Evolutionary conservation across 2,888 invertebrate species (phyloP).

Genomic region (Diarsia rubi): DNA sequence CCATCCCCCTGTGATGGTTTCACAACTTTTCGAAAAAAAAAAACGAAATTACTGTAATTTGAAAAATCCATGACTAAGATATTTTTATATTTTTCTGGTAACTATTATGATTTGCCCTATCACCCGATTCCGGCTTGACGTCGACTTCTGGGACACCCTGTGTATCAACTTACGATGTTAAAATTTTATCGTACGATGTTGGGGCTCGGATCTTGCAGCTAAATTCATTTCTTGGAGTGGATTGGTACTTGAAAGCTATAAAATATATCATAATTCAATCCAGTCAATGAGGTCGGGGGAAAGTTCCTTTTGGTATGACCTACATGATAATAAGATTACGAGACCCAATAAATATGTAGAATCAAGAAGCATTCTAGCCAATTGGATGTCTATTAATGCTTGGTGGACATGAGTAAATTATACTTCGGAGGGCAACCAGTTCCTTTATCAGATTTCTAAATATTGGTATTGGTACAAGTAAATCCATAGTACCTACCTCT

Average conservation of each 20-base stretch:
- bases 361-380: background rate
- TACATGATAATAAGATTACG: constrained; percentile 53
- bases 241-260: constrained; percentile 55
- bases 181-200: constrained; percentile 47
- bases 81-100: no score
- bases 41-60: no score
- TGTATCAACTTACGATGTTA: constrained; percentile 41
- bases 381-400: background rate
- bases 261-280: constrained; percentile 67
- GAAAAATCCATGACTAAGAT: no score
- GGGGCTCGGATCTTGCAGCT: constrained; percentile 44
- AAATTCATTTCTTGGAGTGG: constrained; percentile 41
- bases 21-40: no score
- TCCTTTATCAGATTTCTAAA: background rate
- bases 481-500: constrained; percentile 59
- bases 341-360: constrained; percentile 12
- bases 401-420: background rate
- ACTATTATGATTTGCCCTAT: no score
- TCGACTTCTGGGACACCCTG: no score
- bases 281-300: constrained; percentile 53
- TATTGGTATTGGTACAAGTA: constrained; percentile 35
- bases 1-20: no score
- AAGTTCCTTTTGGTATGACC: constrained; percentile 33
- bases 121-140: no score
- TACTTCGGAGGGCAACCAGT: background rate